Evolutionary conservation across 2,888 invertebrate genomes (phyloP).

Genomic region (Xylocampa areola): DNA sequence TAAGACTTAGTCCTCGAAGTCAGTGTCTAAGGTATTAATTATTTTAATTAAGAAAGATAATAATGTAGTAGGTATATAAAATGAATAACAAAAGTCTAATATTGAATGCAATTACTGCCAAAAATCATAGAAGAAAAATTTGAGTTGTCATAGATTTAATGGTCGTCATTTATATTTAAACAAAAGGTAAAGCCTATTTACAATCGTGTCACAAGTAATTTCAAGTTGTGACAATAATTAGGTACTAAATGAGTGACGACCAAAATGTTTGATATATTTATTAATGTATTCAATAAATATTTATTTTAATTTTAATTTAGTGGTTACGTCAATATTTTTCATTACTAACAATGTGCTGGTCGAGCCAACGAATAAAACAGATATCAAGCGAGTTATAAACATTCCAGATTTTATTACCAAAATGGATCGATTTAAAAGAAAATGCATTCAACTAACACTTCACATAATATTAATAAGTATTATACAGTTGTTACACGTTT

Average conservation of each 20-base stretch:
- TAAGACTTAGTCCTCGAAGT: constrained; percentile 44
- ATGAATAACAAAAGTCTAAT: constrained; percentile 26
- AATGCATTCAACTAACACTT: constrained; percentile 39
- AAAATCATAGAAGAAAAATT: constrained; percentile 60
- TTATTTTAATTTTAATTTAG: constrained; percentile 52
- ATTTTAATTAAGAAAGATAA: constrained; percentile 40
- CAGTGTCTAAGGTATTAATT: constrained; percentile 59
- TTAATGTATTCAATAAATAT: constrained; percentile 52
- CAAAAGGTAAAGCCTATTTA: background rate
- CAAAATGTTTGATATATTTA: constrained; percentile 53
- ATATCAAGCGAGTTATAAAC: constrained; percentile 70
- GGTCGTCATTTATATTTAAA: constrained; percentile 34
- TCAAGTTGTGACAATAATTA: background rate
- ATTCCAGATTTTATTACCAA: constrained; percentile 65
- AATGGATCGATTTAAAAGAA: constrained; percentile 35
- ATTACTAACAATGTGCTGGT: constrained; percentile 49
- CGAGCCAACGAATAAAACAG: constrained; percentile 42
- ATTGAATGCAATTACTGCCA: constrained; percentile 70
- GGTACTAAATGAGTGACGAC: constrained; percentile 34
- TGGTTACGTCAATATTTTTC: constrained; percentile 51
- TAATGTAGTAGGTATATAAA: constrained; percentile 53
- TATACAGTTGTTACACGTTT: constrained; percentile 65
- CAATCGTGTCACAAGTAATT: no score
- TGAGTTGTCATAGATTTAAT: constrained; percentile 36
- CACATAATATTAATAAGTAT: constrained; percentile 38